Evolutionary conservation across 2,888 invertebrate species (phyloP).

Genomic region (Metallyticus violacea): DNA sequence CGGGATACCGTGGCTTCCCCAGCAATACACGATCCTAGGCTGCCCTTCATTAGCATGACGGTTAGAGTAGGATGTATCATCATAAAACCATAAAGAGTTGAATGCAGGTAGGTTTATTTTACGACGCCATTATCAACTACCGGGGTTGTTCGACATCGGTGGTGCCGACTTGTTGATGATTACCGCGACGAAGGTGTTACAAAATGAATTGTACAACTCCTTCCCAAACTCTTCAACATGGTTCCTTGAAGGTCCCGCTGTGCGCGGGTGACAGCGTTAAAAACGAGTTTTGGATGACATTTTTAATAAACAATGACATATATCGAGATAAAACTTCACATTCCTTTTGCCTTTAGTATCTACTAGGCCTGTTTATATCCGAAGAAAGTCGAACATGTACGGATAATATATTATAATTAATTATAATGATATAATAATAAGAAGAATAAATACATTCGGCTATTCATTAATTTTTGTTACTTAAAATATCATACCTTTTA

Average conservation of each 20-base stretch:
- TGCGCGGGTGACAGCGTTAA: not conserved
- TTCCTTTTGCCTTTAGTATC: not conserved
- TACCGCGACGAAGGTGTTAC: not conserved
- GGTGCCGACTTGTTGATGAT: too few species aligned
- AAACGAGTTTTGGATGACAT: not conserved
- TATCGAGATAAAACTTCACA: not conserved
- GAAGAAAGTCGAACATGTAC: not conserved
- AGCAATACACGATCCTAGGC: too few species aligned
- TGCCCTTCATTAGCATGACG: not conserved
- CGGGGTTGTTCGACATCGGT: not conserved
- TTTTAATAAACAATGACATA: not conserved
- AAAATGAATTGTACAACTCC: not conserved
- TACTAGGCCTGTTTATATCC: not conserved
- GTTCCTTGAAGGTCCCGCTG: not conserved
- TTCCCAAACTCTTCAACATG: not conserved
- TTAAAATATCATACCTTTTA: too few species aligned
- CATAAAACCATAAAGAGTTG: not conserved
- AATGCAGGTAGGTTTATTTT: not conserved
- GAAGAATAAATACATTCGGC: too few species aligned
- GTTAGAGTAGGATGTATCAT: not conserved
- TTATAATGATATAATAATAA: too few species aligned
- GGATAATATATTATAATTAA: too few species aligned
- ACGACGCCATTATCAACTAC: not conserved
- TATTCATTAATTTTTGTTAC: too few species aligned
- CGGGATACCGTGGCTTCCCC: not conserved